Base-by-base conservation (phyloP, 2,797 vertebrate genomes). In the Scolopax rusticola region DNA sequence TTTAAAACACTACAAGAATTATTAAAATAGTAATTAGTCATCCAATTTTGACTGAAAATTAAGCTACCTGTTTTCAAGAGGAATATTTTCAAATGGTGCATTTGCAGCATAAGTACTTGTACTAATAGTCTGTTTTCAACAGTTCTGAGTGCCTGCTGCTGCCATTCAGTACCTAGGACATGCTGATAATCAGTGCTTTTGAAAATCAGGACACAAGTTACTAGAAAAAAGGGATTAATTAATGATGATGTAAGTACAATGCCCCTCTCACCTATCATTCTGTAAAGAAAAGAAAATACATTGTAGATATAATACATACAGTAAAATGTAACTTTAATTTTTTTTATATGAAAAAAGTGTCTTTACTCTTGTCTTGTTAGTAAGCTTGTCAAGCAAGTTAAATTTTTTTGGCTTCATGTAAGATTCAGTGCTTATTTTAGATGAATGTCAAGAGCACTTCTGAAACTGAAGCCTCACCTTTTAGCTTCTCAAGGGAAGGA, bases 131-230 rank as follows among this genome's bases (percentile, higher is more conserved):
- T 91, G 0, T 92, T 92, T 93, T 92, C 88, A 94, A 76, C 91
- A 94, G 80, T 93, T 95, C 45, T 76, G 88, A 97, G 93, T 95
- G 91, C 94, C 95, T 95, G 94, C 93, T 95, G 79, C 94, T 93
- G 69, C 77, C 53, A 40, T 57, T 93, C 71, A 84, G 32, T 93
- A 87, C 81, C 53, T 91, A 87, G 86, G 81, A 92, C 79, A 76
- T 67, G 80, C 85, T 92, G 94, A 94, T 96, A 96, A 95, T 87
- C 85, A 95, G 33, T 93, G 86, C 86, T 96, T 96, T 88, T 90
- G 90, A 95, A 96, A 96, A 95, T 94, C 93, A 90, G 89, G 89
- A 92, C 83, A 91, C 40, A 59, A 86, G 60, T 92, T 87, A 71
- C 60, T 92, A 93, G 77, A 64, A 77, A 93, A 94, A 93, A 94